phyloP scores from a whole-genome alignment of 2,113 vertebrate genomes.

The Cichladusa arquata region DNA sequence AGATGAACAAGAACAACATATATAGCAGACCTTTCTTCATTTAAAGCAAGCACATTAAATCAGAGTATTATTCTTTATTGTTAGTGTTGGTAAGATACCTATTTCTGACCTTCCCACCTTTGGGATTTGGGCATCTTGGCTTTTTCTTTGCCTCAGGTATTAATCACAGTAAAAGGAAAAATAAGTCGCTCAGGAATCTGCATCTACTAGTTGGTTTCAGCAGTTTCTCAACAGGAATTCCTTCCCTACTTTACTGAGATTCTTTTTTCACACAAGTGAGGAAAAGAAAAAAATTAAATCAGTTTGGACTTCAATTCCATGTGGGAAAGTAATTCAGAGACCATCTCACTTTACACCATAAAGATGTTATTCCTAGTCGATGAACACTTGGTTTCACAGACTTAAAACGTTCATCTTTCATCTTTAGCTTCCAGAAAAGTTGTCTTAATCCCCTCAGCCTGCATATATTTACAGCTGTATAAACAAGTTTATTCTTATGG shows the following conservation, averaged over 20 bases:
- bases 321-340: neutral
- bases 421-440: neutral
- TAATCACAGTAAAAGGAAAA: neutral
- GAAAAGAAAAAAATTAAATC: neutral
- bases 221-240: neutral
- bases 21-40: neutral
- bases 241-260: neutral
- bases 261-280: neutral
- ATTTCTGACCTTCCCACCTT: neutral
- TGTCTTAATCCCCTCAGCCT: too few species aligned
- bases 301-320: neutral
- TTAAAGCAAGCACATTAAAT: neutral
- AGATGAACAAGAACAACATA: neutral
- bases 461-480: neutral
- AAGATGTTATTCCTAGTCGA: neutral
- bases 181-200: neutral
- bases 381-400: neutral
- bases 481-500: neutral
- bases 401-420: neutral
- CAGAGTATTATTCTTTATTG: neutral
- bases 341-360: neutral
- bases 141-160: neutral
- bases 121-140: neutral
- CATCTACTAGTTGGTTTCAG: neutral
- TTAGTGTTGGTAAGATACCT: neutral